Percentiles rank a stretch among this genome's conserved stretches.
phyloP scores from a whole-genome alignment of 1,140 invertebrate species.

The Heliconius hewitsoni region DNA sequence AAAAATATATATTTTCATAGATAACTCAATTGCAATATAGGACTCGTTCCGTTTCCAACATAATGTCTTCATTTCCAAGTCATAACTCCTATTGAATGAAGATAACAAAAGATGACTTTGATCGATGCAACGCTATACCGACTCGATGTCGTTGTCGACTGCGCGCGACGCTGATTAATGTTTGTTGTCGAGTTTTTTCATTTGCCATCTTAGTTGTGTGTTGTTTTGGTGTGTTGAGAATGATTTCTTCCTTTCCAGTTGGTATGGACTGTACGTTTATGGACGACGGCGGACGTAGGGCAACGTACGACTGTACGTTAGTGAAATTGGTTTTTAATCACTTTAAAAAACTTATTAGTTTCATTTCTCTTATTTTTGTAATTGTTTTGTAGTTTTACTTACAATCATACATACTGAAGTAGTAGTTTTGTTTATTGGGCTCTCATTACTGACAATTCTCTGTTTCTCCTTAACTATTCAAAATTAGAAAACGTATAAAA shows the following conservation, averaged over 20 bases:
- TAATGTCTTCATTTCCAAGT: slow-evolving; percentile 9
- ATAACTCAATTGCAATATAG: neutral
- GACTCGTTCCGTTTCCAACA: neutral
- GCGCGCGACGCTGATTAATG: slow-evolving; percentile 11
- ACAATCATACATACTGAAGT: too few species aligned
- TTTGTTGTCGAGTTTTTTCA: slow-evolving; percentile 9
- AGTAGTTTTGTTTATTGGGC: too few species aligned
- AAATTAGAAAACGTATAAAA: too few species aligned
- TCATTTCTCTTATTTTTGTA: too few species aligned
- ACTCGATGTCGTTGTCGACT: slow-evolving; percentile 8
- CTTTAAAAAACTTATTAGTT: too few species aligned
- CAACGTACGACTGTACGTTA: too few species aligned
- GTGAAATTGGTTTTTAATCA: too few species aligned
- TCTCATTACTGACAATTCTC: too few species aligned
- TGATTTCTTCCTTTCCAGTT: neutral
- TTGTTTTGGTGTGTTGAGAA: neutral
- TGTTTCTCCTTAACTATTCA: too few species aligned
- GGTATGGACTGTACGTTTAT: neutral
- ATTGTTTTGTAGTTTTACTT: too few species aligned
- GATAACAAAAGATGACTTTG: slow-evolving; percentile 14
- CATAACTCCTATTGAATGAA: slow-evolving; percentile 12
- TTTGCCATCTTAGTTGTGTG: neutral
- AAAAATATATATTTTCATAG: neutral
- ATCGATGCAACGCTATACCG: neutral
- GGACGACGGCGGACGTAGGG: too few species aligned